Base-by-base conservation (phyloP, 2,888 invertebrate genomes). In the Hemithea aestivaria region DNA sequence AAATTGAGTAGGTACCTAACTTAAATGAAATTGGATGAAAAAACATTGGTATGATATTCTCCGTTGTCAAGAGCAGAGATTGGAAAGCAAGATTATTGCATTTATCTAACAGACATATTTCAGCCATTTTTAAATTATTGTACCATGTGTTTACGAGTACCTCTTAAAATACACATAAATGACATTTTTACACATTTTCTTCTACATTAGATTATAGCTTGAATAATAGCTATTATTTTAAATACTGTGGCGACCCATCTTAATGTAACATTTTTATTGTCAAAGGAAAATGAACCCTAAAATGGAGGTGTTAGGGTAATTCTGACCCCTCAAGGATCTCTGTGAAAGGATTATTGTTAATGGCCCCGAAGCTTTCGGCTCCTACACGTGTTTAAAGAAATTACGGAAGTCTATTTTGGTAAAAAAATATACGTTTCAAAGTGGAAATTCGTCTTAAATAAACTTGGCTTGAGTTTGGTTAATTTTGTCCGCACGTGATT, bases 301-400 rank as follows among this genome's bases (percentile, higher is more conserved):
- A 22, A 7, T 35, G 8, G 22, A n/a, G 7, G 1, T 0, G 25
- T 20, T 56, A 51, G 39, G 58, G 59, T 61, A 45, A 32, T 32
- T 42, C 43, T 46, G 42, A 49, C 49, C 45, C 20, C n/a, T 30
- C 20, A 1, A n/a, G 8, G 20, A 45, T 46, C 44, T 45, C 61
- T 58, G 72, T 65, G 69, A 73, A 73, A 73, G 74, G 82, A 82
- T 82, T 80, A 81, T 69, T 66, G 68, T 73, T 73, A 80, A 77
- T 74, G 69, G 65, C 51, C 61, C 67, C 73, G 66, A 67, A 66
- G 58, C 53, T 63, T 59, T 49, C 60, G 54, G 51, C 62, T 61
- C 45, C 62, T 65, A 74, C 77, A 79, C 62, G 65, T 81, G 79
- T 73, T 70, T 70, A 63, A 59, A 65, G 62, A 61, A 53, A 52